phyloP scores from a whole-genome alignment of 2,888 invertebrate species.

The Diachrysia chrysitis region DNA sequence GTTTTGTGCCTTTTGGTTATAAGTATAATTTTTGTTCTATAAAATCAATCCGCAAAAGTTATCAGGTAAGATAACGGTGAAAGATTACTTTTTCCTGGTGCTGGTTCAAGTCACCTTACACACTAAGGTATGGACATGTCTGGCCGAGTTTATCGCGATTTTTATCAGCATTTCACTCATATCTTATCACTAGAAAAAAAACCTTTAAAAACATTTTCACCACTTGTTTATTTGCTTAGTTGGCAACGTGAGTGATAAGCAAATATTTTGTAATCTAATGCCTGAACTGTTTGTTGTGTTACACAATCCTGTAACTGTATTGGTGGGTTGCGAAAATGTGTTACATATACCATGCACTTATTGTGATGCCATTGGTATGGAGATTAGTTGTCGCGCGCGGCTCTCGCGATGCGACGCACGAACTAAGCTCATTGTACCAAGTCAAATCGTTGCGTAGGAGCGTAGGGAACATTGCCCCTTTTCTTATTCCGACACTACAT shows the following conservation, averaged over 20 bases:
- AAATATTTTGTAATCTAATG: constrained; percentile 81
- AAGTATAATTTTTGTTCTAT: too few relatives aligned
- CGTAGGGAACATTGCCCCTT: constrained; percentile 23
- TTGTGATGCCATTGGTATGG: constrained; percentile 73
- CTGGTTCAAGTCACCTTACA: constrained; percentile 8
- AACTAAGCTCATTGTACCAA: constrained; percentile 17
- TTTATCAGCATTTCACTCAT: constrained; percentile 80
- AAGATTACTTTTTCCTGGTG: constrained; percentile 3
- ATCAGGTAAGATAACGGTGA: constrained; percentile 5
- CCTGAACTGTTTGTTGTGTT: constrained; percentile 68
- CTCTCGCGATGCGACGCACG: constrained; percentile 46
- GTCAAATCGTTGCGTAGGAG: constrained; percentile 19
- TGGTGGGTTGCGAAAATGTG: constrained; percentile 71
- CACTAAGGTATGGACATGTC: constrained; percentile 53
- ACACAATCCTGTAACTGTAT: constrained; percentile 69
- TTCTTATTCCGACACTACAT: constrained; percentile 19
- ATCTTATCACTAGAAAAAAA: constrained; percentile 77
- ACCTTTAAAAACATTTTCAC: constrained; percentile 74
- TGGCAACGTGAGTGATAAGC: constrained; percentile 72
- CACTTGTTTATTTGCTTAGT: constrained; percentile 80
- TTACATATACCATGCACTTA: constrained; percentile 63
- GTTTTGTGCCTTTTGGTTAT: too few relatives aligned
- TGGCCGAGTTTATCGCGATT: constrained; percentile 57
- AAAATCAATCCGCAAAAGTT: not conserved
- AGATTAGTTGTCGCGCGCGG: constrained; percentile 66